Base-by-base conservation (phyloP, 1,140 invertebrate species). In the Dreissena polymorpha region DNA sequence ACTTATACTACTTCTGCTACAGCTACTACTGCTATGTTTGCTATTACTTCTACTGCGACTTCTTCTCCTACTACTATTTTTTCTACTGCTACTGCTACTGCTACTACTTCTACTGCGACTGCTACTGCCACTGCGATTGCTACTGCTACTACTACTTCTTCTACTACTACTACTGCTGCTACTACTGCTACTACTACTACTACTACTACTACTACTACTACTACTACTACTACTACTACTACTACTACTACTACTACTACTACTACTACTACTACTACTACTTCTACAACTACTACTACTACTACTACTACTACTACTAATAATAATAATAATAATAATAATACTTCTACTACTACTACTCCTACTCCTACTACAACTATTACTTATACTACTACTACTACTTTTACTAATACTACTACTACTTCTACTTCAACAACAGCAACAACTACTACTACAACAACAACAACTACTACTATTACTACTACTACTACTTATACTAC, bases 191-290 rank as follows among this genome's bases (percentile, higher is more conserved):
- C 53, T 55, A 55, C 53, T 55, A 55, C 53, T 55, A 55, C 53
- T 18, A 55, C 53, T 55, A 55, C 53, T 18, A 55, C 53, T 55
- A 55, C 53, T 18, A 55, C 53, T 55, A 55, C 53, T 18, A 55
- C 53, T 55, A 55, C 53, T 55, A 55, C 53, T 55, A 55, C 53
- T 18, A 55, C 53, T 55, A 55, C 53, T 18, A 55, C 53, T 55
- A 55, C 53, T 18, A 55, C 53, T 55, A 55, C 53, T 18, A 55
- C 53, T 55, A 55, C 53, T 18, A 55, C 53, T 55, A 55, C 53
- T 55, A 55, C 53, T 55, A 55, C 53, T 55, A 55, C 53, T 55
- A 55, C 53, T 55, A 55, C 53, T 55, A 55, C 53, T 55, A 55
- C 53, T 55, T 12, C 53, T 55, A 55, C 53, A 12, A 55, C 53